A percentile compares a stretch with the other conserved stretches of the same genome.
Evolutionary conservation across 1,140 invertebrate species (phyloP).

Genomic region (Aleiodes sp.): DNA sequence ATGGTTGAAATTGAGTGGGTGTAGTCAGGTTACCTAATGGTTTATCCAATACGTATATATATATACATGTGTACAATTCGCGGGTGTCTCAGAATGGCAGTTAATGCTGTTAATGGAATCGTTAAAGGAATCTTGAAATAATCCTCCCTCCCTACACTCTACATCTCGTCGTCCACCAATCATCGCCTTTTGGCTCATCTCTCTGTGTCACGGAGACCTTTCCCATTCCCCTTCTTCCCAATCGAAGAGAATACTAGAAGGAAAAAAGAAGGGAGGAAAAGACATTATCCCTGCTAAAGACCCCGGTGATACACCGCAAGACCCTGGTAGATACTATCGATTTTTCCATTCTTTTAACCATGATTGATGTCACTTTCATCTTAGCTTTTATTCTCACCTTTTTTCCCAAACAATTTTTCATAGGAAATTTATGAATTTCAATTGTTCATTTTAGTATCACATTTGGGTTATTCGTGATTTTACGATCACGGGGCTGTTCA

Average conservation of each 20-base stretch:
- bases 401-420: no score
- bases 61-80: constrained; percentile 17
- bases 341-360: constrained; percentile 35
- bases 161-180: background rate
- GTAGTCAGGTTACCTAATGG: background rate
- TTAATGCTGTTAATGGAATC: constrained; percentile 5
- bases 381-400: background rate
- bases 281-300: background rate
- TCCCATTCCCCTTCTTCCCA: no score
- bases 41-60: background rate
- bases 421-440: no score
- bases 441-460: no score
- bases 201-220: no score
- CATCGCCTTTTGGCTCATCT: no score
- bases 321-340: background rate
- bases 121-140: background rate
- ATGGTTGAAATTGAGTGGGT: constrained; percentile 6
- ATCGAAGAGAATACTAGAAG: background rate
- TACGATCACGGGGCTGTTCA: no score
- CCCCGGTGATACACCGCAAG: background rate
- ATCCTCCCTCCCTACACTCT: no score
- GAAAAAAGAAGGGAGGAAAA: background rate
- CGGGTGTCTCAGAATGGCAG: background rate
- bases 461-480: no score
- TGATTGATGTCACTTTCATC: constrained; percentile 30